Evolutionary conservation across 2,797 vertebrate genomes (phyloP).

Genomic region (Melanotaenia boesemani): DNA sequence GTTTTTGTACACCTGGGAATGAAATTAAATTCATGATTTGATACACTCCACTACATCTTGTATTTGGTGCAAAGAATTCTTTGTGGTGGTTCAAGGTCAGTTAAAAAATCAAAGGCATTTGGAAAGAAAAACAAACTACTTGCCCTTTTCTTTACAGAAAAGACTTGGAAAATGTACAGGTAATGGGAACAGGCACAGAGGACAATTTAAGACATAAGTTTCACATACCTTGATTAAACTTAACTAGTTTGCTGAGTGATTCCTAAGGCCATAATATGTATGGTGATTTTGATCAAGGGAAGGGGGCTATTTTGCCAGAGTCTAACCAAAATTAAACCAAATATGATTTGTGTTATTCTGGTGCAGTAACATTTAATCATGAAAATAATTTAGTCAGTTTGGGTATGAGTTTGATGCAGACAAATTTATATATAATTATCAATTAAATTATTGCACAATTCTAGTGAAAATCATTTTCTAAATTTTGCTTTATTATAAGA

Average conservation of each 20-base stretch:
- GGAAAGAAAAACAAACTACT: constrained; percentile 55
- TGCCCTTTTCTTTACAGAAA: constrained; percentile 51
- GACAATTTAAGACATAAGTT: constrained; percentile 80
- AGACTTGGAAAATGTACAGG: constrained; percentile 62
- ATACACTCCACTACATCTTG: constrained; percentile 22
- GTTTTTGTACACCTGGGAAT: constrained; percentile 79
- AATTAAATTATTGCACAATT: neutral
- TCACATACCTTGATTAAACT: constrained; percentile 71
- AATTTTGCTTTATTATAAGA: no score
- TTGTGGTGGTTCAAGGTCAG: constrained; percentile 67
- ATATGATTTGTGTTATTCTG: neutral
- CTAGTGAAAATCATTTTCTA: neutral
- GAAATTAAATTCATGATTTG: constrained; percentile 53
- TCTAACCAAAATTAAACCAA: neutral
- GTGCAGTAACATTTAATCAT: neutral
- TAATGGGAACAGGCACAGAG: constrained; percentile 81
- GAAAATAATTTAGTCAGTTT: neutral
- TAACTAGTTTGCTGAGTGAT: constrained; percentile 64
- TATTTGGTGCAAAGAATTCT: constrained; percentile 77
- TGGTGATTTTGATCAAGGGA: constrained; percentile 19
- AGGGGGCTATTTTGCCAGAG: neutral
- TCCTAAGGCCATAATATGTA: constrained; percentile 63
- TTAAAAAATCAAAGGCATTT: constrained; percentile 78
- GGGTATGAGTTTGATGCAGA: no score
- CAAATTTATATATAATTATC: no score